Evolutionary conservation across 2,797 vertebrate species (phyloP).

Genomic region (Sphaeramia orbicularis): DNA sequence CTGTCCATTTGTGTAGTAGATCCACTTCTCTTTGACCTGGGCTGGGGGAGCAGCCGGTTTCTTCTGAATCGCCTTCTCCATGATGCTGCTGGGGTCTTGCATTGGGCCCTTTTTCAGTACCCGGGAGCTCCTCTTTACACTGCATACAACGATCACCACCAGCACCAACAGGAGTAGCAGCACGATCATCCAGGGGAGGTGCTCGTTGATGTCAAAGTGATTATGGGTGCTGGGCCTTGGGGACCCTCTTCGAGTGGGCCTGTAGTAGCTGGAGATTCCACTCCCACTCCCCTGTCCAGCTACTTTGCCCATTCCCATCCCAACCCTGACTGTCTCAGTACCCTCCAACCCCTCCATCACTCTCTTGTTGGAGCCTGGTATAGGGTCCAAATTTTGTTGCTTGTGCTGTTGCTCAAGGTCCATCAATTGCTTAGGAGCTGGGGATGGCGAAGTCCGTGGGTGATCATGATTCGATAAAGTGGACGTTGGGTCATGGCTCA

Average conservation of each 20-base stretch:
- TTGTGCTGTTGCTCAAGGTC: slow-evolving; percentile 56
- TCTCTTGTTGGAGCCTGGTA: slow-evolving; percentile 67
- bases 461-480: slow-evolving; percentile 34
- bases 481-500: slow-evolving; percentile 11
- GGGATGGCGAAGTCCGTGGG: slow-evolving; percentile 41
- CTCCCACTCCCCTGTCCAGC: slow-evolving; percentile 38
- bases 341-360: slow-evolving; percentile 78
- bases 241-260: slow-evolving; percentile 87
- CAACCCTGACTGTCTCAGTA: slow-evolving; percentile 66
- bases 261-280: slow-evolving; percentile 71
- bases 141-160: slow-evolving; percentile 95
- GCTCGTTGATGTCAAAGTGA: slow-evolving; percentile 98
- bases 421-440: slow-evolving; percentile 69
- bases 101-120: slow-evolving; percentile 95
- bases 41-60: slow-evolving; percentile 84
- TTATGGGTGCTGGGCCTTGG: slow-evolving; percentile 87
- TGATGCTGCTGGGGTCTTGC: slow-evolving; percentile 95
- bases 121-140: slow-evolving; percentile 92
- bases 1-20: slow-evolving; percentile 94
- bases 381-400: slow-evolving; percentile 32
- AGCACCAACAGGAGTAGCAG: slow-evolving; percentile 93
- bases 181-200: slow-evolving; percentile 98
- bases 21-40: slow-evolving; percentile 93
- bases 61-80: slow-evolving; percentile 95
- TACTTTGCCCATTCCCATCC: slow-evolving; percentile 42